Evolutionary conservation across 2,888 invertebrate genomes (phyloP), one percentile per base, ranked within the genome.

Genomic region (Brassicogethes aeneus): DNA sequence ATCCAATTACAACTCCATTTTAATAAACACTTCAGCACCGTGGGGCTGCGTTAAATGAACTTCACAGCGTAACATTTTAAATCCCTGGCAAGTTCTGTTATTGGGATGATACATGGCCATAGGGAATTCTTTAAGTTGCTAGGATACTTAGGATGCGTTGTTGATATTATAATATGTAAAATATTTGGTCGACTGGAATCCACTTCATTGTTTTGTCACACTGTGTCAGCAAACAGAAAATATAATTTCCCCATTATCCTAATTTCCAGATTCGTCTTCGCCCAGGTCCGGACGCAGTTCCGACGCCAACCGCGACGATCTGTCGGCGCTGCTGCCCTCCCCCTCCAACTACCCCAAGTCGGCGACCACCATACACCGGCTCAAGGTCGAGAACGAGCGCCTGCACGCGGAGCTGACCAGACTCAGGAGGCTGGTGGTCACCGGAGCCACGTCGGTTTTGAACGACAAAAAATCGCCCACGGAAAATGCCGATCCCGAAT

Each of bases 331-430:
- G 36, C 37, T 63, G 23, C 62, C 65, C 12, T 64, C 62, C 1
- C 62, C 63, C 2, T 56, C 61, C 2, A 57, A 55, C 36, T 58
- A 58, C 23, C 56, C 61, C 32, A 75, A 53, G 66, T 72, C 56
- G 57, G 67, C 59, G 29, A 70, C 73, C 2, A 74, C 75, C 42
- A 73, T 79, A 5, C 72, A 81, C 37, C 69, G 82, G 42, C 71
- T 87, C 43, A 73, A 82, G 41, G 69, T 79, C 51, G 87, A 88
- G 61, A 89, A 89, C 65, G 89, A 88, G 63, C 76, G 85, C 43
- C 72, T 88, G 45, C 73, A 81, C 66, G 79, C 80, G 43, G 83
- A 83, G 62, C 71, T 84, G 10, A 82, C 82, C 1, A 71, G 84
- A 56, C 73, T 84, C 36, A 72, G 82, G 33, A 71, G 82, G 45